A percentile compares a stretch with the other conserved stretches of the same genome.
Conservation (phyloP, 2,113 vertebrate genomes). For the Dipodomys stephensi region DNA sequence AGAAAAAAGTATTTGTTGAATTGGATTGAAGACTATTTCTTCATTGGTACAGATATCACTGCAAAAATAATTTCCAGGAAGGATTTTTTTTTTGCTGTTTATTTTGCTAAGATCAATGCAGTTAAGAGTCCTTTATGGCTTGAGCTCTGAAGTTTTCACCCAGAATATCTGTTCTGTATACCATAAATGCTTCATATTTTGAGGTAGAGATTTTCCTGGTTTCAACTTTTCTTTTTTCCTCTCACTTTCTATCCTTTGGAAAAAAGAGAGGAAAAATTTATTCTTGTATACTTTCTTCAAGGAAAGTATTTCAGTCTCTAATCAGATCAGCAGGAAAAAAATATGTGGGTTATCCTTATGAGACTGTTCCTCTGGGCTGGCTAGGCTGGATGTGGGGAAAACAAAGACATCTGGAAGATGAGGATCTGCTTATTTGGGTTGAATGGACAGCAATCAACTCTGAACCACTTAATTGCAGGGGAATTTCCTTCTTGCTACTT, state of each 20-base stretch:
- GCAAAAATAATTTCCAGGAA: constrained; percentile 23
- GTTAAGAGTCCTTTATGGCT: constrained; percentile 19
- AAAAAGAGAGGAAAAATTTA: constrained; percentile 15
- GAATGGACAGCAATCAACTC: constrained; percentile 67
- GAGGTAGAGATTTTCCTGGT: constrained; percentile 25
- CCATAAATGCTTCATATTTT: constrained; percentile 37
- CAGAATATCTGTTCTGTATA: neutral
- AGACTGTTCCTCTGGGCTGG: constrained; percentile 44
- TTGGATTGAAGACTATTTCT: constrained; percentile 47
- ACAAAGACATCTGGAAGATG: constrained; percentile 76
- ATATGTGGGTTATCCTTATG: constrained; percentile 45
- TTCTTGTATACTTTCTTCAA: constrained; percentile 58
- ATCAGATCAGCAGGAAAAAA: constrained; percentile 53
- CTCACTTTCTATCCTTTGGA: constrained; percentile 1
- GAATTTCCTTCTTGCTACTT: constrained; percentile 67
- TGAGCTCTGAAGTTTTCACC: constrained; percentile 17
- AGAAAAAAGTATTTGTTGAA: neutral
- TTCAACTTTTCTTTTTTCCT: constrained; percentile 28
- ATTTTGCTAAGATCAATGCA: constrained; percentile 31
- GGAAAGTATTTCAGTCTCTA: constrained; percentile 70
- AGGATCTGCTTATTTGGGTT: constrained; percentile 56
- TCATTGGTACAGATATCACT: neutral
- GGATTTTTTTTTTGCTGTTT: constrained; percentile 30
- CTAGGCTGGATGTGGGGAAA: constrained; percentile 46
- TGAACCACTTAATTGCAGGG: constrained; percentile 66